Evolutionary conservation across 2,888 invertebrate genomes (phyloP), one percentile per base, ranked within the genome.

Genomic region (Chironomus tentans): DNA sequence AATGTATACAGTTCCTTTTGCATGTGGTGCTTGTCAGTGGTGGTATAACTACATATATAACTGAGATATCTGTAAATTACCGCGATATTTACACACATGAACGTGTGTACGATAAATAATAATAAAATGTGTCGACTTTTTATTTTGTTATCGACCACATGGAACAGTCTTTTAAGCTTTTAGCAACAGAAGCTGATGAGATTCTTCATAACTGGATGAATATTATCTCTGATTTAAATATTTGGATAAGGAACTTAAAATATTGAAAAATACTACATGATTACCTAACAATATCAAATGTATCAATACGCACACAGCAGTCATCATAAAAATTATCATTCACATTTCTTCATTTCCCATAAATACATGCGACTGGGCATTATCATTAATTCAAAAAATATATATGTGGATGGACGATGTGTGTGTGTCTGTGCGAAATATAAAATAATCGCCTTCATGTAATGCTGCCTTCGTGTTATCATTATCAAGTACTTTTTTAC

Each of bases 11-110:
- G 38, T 38, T 38, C 38, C 38, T 38, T 38, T 38, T 38, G 38
- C 12, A 21, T 24, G 22, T 24, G 21, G 21, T 56, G 56, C n/a
- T 56, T 38, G 38, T 62, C 72, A 72, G 74, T 74, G 68, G 74
- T 74, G 21, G 74, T 74, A 47, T 15, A 7, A 56, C n/a, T 15
- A 56, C 56, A 56, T 15, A 68, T 62, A 38, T 46, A 15, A 38
- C 6, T 13, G 5, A 65, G 21, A 21, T 65, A 65, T 65, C 21
- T 65, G 13, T 65, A 13, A 24, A 21, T 65, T 65, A 18, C 56
- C 56, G 56, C 56, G 56, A 56, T 56, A 56, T 56, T 56, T 38
- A 38, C 56, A 56, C 56, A 50, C 15, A 38, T 38, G 10, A 10
- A 38, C 10, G 38, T 38, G 38, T 38, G 38, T 7, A 38, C 2